Evolutionary conservation across 2,797 vertebrate species (phyloP).

Genomic region (Clarias platycephalus): DNA sequence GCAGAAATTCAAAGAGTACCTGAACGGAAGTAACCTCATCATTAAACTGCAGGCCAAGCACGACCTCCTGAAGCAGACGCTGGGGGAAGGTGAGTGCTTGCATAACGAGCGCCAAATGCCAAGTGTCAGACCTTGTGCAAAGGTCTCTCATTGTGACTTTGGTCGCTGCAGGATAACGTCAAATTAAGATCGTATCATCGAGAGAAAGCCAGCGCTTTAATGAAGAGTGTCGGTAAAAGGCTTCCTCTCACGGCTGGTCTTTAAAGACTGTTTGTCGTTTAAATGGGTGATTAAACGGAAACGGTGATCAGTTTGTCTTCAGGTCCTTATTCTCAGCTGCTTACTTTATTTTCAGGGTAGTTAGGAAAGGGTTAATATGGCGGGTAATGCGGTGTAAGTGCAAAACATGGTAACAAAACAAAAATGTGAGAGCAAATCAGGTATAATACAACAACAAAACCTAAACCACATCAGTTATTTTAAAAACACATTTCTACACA

Average conservation of each 20-base stretch:
- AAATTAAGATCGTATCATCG: slow-evolving; percentile 20
- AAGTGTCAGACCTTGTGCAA: slow-evolving; percentile 38
- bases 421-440: background rate
- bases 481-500: background rate
- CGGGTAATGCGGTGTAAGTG: background rate
- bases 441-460: background rate
- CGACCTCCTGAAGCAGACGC: slow-evolving; percentile 92
- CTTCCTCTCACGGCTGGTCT: slow-evolving; percentile 45
- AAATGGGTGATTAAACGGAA: background rate
- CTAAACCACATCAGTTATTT: background rate
- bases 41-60: slow-evolving; percentile 97
- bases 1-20: slow-evolving; percentile 98
- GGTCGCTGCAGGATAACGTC: slow-evolving; percentile 36
- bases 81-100: slow-evolving; percentile 90
- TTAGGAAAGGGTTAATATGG: background rate
- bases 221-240: slow-evolving; percentile 14
- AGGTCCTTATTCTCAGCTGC: background rate
- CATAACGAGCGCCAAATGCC: slow-evolving; percentile 37
- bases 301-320: background rate
- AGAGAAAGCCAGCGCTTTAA: slow-evolving; percentile 38
- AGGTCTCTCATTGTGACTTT: slow-evolving; percentile 50
- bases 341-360: background rate
- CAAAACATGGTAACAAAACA: background rate
- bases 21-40: slow-evolving; percentile 98
- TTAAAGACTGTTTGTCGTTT: slow-evolving; percentile 15